These are phyloP conservation scores for Geopemphigus sp. DNA, from an alignment of 1,140 invertebrate genomes.

Conservation along the genomic window DNA sequence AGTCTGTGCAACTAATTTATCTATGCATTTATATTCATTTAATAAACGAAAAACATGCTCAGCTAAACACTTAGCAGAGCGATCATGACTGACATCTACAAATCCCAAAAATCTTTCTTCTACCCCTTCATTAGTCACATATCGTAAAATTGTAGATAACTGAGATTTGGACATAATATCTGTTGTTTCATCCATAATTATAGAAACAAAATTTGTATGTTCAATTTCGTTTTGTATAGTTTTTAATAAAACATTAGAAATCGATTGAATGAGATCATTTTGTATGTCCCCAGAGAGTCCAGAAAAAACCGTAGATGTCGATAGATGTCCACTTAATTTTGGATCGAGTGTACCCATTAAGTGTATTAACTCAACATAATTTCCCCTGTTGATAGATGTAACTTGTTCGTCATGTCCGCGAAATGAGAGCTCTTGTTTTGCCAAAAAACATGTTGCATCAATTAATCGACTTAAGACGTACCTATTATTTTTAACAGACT, in stretches of 20 bases:
- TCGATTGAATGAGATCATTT: too few species aligned
- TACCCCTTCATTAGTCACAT: too few species aligned
- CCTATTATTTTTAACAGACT: background rate
- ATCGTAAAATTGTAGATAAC: too few species aligned
- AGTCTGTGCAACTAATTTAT: constrained; percentile 48
- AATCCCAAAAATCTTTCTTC: too few species aligned
- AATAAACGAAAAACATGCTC: background rate
- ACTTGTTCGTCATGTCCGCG: background rate
- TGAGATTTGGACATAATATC: too few species aligned
- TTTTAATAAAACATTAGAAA: too few species aligned
- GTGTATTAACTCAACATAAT: constrained; percentile 24
- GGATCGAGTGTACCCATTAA: constrained; percentile 56
- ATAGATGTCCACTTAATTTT: constrained; percentile 55
- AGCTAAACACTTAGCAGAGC: background rate
- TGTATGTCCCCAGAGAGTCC: too few species aligned
- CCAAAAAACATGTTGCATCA: constrained; percentile 1
- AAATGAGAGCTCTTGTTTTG: background rate
- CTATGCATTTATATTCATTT: background rate
- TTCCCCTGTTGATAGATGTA: background rate
- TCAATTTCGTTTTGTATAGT: too few species aligned
- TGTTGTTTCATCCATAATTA: too few species aligned
- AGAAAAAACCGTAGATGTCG: too few species aligned
- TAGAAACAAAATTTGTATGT: too few species aligned
- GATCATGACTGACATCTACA: background rate
- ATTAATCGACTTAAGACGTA: background rate